Conservation (phyloP, 2,113 vertebrate species). For the Miniopterus natalensis region DNA sequence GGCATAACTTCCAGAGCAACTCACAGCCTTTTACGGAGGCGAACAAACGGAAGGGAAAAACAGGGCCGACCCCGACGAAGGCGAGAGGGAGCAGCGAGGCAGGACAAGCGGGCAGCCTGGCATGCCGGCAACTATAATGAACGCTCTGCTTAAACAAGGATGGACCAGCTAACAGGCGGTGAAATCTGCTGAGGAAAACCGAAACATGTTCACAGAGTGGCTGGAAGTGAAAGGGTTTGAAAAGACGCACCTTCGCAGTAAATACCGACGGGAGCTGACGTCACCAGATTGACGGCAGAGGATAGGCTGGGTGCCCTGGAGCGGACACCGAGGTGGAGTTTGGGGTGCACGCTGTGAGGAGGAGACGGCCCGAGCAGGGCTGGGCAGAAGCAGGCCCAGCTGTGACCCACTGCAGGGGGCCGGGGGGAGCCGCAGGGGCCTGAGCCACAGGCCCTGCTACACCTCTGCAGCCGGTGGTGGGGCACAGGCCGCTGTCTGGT, state of each 20-base stretch:
- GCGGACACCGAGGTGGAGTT: not conserved
- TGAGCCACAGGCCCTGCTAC: fast-evolving
- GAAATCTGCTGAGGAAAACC: not conserved
- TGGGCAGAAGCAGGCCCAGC: not conserved
- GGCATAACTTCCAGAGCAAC: not conserved
- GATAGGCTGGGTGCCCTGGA: not conserved
- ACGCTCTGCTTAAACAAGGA: not conserved
- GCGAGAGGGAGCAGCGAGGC: not conserved
- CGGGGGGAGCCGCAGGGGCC: not conserved
- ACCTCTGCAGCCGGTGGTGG: not conserved
- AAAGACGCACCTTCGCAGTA: not conserved
- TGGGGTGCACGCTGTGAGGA: not conserved
- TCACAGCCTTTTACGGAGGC: not conserved
- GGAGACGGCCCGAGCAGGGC: fast-evolving
- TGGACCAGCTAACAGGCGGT: not conserved
- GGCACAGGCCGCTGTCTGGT: not conserved
- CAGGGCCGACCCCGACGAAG: not conserved
- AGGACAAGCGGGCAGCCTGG: not conserved
- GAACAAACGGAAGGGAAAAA: not conserved
- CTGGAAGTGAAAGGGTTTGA: not conserved
- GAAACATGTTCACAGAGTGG: not conserved
- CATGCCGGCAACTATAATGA: not conserved
- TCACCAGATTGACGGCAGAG: not conserved
- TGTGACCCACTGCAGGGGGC: not conserved
- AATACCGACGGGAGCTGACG: not conserved